Percentiles rank a stretch among this genome's conserved stretches.
Conservation (phyloP, 1,140 invertebrate genomes). For the Venustaconcha ellipsiformis region DNA sequence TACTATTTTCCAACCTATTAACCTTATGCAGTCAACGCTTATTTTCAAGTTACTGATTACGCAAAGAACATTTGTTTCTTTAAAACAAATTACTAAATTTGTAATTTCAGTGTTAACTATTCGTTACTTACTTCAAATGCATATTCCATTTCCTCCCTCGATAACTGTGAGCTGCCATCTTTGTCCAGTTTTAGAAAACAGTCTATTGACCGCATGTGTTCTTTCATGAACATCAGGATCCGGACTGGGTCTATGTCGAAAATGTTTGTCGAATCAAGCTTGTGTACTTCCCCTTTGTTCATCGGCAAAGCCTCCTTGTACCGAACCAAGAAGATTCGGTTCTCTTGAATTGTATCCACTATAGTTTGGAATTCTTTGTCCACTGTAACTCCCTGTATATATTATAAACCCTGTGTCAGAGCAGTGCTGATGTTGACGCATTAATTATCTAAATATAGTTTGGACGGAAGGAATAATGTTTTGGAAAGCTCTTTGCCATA, state of each 20-base stretch:
- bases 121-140: slow-evolving; percentile 49
- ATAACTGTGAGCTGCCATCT: slow-evolving; percentile 34
- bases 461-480: no score
- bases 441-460: no score
- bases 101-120: background rate
- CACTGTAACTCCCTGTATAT: slow-evolving; percentile 48
- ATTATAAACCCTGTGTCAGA: background rate
- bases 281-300: slow-evolving; percentile 25
- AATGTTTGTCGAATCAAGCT: slow-evolving; percentile 43
- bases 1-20: no score
- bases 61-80: background rate
- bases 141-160: slow-evolving; percentile 47
- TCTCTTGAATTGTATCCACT: slow-evolving; percentile 36
- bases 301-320: slow-evolving; percentile 48
- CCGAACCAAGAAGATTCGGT: slow-evolving; percentile 38
- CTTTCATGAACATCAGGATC: slow-evolving; percentile 57
- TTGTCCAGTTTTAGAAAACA: slow-evolving; percentile 54
- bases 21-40: no score
- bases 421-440: no score
- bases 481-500: no score
- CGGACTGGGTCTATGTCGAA: slow-evolving; percentile 56
- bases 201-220: slow-evolving; percentile 56
- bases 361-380: slow-evolving; percentile 51
- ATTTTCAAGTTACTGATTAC: background rate
- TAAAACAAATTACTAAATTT: background rate